Evolutionary conservation across 1,140 invertebrate species (phyloP).

Genomic region (Lucilia cuprina): DNA sequence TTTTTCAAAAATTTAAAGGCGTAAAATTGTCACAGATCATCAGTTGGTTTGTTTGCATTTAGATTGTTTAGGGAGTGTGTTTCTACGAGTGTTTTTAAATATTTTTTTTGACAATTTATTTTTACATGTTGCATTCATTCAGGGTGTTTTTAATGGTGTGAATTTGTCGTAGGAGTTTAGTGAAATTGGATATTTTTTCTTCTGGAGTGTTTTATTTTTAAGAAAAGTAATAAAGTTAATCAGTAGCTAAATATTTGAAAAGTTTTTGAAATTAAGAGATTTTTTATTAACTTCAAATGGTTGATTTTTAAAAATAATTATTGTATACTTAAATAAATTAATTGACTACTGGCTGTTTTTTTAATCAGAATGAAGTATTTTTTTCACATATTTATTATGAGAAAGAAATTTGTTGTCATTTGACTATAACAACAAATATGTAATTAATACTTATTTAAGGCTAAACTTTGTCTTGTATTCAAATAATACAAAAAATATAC

Average conservation of each 20-base stretch:
- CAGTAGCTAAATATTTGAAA: neutral
- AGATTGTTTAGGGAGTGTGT: neutral
- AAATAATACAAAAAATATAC: too few species aligned
- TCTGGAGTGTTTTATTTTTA: neutral
- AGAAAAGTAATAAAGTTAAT: neutral
- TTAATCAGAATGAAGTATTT: too few species aligned
- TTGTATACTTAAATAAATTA: too few species aligned
- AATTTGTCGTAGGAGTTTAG: neutral
- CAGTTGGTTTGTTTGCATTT: neutral
- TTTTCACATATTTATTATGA: too few species aligned
- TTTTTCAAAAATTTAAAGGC: conserved; percentile 3
- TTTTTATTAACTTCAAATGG: neutral
- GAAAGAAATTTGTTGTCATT: too few species aligned
- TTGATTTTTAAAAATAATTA: too few species aligned
- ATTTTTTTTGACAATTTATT: neutral
- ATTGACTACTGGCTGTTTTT: too few species aligned
- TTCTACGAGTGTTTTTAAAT: neutral
- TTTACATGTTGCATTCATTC: neutral
- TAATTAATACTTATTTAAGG: too few species aligned
- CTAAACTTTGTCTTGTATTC: too few species aligned
- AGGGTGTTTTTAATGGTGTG: neutral
- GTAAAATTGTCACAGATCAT: conserved; percentile 28
- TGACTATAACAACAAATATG: too few species aligned
- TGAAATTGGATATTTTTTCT: neutral
- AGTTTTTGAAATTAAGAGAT: neutral